Conservation (phyloP, 1,140 invertebrate genomes). For the Rhagoletis pomonella region DNA sequence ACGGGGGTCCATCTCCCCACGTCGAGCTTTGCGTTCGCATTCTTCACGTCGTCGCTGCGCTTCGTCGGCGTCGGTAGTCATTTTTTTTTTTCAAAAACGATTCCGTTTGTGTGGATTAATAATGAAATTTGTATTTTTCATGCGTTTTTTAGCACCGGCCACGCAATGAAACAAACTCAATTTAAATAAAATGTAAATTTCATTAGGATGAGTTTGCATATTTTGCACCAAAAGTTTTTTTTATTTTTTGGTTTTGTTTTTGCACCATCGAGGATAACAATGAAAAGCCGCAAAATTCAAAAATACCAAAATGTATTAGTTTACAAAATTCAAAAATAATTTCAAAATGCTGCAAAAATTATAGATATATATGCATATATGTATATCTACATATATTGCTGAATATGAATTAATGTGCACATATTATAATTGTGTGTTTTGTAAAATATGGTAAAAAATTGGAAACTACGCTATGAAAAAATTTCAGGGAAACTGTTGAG, state of each 20-base stretch:
- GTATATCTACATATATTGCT: neutral
- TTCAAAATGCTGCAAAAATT: neutral
- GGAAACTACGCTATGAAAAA: too few species aligned
- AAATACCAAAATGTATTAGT: slow-evolving; percentile 32
- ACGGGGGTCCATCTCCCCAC: slow-evolving; percentile 91
- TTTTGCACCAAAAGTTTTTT: neutral
- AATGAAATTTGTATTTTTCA: too few species aligned
- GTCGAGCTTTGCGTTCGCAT: slow-evolving; percentile 89
- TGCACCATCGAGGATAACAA: neutral
- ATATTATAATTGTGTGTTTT: neutral
- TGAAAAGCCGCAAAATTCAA: slow-evolving; percentile 8
- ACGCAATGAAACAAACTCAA: slow-evolving; percentile 28
- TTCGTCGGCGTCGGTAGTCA: slow-evolving; percentile 71
- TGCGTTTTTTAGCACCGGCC: neutral
- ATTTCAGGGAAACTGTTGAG: too few species aligned
- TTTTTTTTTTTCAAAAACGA: slow-evolving; percentile 52
- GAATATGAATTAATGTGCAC: neutral
- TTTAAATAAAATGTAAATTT: slow-evolving; percentile 21
- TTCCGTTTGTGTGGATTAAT: slow-evolving; percentile 4
- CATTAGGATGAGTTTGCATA: neutral
- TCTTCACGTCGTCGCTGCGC: slow-evolving; percentile 88
- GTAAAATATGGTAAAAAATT: neutral
- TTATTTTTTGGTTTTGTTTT: neutral
- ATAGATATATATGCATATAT: neutral
- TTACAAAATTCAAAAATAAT: slow-evolving; percentile 21